Percentiles rank a stretch among this genome's conserved stretches.
Conservation (phyloP, 1,140 invertebrate genomes). For the Coelopa frigida region DNA sequence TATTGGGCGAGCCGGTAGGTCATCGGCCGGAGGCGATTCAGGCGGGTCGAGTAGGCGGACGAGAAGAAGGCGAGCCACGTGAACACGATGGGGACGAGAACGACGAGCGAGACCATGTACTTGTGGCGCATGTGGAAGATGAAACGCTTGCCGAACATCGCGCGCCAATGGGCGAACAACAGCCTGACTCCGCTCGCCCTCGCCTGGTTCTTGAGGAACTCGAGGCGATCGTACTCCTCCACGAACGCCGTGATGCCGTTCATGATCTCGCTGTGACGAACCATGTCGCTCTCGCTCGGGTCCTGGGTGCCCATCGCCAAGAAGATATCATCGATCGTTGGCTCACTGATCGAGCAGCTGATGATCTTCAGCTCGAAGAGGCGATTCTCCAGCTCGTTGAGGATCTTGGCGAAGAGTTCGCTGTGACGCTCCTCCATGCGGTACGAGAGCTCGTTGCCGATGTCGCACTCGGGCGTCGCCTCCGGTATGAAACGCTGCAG, state of each 20-base stretch:
- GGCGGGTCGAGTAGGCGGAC: no score
- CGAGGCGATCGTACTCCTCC: neutral
- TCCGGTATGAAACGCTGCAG: no score
- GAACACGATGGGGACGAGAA: no score
- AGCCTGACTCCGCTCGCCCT: neutral
- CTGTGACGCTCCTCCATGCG: constrained; percentile 54
- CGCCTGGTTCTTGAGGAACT: neutral
- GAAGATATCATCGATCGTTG: constrained; percentile 81
- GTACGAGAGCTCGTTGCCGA: constrained; percentile 52
- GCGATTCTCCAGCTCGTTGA: constrained; percentile 48
- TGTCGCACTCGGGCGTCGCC: no score
- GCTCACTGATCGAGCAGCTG: constrained; percentile 87
- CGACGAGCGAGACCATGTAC: neutral
- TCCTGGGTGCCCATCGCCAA: constrained; percentile 20
- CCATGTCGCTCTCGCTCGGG: constrained; percentile 17
- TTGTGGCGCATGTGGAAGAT: neutral
- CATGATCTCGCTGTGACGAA: constrained; percentile 2
- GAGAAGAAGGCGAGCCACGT: no score
- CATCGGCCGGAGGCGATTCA: no score
- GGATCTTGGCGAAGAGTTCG: constrained; percentile 51
- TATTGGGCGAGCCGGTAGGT: no score
- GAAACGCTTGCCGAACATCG: neutral
- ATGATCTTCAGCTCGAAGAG: constrained; percentile 55
- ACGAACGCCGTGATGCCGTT: neutral
- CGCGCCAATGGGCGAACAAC: neutral